A percentile compares a stretch with the other conserved stretches of the same genome.
Evolutionary conservation across 1,140 invertebrate genomes (phyloP).

Genomic region (Cotesia glomerata): DNA sequence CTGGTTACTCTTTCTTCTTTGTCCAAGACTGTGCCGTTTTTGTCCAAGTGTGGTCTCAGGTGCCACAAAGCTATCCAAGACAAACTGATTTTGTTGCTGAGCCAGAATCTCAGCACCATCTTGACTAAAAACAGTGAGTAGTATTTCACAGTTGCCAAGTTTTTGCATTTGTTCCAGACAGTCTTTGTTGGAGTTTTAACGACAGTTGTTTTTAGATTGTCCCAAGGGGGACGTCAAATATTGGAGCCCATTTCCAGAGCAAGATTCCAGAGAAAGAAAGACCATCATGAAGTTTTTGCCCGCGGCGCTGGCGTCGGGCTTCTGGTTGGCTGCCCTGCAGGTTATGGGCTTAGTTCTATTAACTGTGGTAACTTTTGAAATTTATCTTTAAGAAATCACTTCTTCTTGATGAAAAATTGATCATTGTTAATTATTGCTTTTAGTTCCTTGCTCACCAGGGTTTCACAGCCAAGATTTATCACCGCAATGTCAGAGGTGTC

Average conservation of each 20-base stretch:
- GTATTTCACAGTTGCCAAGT: background rate
- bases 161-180: conserved; percentile 33
- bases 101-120: conserved; percentile 43
- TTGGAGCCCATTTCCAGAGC: conserved; percentile 42
- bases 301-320: conserved; percentile 40
- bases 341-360: conserved; percentile 49
- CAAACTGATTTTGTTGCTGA: conserved; percentile 46
- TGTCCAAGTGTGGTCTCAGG: conserved; percentile 45
- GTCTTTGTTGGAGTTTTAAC: conserved; percentile 55
- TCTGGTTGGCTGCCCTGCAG: conserved; percentile 51
- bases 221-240: conserved; percentile 44
- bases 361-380: conserved; percentile 43
- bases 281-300: background rate
- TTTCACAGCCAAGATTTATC: conserved; percentile 54
- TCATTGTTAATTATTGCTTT: conserved; percentile 21
- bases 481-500: conserved; percentile 51
- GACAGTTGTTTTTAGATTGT: conserved; percentile 55
- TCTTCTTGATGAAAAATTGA: background rate
- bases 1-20: conserved; percentile 46
- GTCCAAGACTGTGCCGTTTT: conserved; percentile 42
- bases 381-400: background rate
- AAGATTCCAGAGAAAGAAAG: conserved; percentile 32
- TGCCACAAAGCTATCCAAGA: conserved; percentile 52
- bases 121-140: conserved; percentile 47
- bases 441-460: conserved; percentile 53